Conservation (phyloP, 2,113 vertebrate species). For the Pachyramphus minor region DNA sequence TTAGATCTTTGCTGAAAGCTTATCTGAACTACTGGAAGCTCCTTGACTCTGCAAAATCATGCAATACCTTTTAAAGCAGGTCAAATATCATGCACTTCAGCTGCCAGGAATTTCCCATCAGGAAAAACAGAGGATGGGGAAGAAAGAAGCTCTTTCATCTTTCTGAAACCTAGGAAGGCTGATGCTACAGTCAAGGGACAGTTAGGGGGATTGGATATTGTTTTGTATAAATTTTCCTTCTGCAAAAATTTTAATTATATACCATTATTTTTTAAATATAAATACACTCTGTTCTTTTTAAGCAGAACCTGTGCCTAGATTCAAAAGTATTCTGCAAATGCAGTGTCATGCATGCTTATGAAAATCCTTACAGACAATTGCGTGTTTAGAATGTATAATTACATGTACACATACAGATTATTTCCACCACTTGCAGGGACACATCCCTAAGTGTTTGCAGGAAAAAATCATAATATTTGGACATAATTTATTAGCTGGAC, state of each 20-base stretch:
- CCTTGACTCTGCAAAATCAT: background rate
- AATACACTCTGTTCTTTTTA: background rate
- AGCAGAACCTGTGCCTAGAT: background rate
- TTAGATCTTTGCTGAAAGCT: background rate
- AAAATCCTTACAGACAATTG: background rate
- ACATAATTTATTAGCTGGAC: conserved; percentile 19
- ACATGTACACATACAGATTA: background rate
- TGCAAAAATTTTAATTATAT: background rate
- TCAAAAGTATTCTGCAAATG: background rate
- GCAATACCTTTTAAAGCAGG: background rate
- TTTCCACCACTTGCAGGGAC: background rate
- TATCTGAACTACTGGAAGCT: background rate
- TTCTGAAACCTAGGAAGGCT: background rate
- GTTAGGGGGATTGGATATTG: background rate
- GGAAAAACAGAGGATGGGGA: background rate
- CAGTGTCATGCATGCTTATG: background rate
- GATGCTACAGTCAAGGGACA: background rate
- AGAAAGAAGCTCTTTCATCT: background rate
- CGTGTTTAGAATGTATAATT: background rate
- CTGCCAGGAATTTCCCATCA: background rate
- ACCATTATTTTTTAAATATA: background rate
- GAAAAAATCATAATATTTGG: conserved; percentile 28
- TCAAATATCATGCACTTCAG: background rate
- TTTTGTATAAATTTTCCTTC: background rate
- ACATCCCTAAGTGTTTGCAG: background rate